Base-by-base conservation (phyloP, 2,888 invertebrate species). In the Cynaeus angustus region DNA sequence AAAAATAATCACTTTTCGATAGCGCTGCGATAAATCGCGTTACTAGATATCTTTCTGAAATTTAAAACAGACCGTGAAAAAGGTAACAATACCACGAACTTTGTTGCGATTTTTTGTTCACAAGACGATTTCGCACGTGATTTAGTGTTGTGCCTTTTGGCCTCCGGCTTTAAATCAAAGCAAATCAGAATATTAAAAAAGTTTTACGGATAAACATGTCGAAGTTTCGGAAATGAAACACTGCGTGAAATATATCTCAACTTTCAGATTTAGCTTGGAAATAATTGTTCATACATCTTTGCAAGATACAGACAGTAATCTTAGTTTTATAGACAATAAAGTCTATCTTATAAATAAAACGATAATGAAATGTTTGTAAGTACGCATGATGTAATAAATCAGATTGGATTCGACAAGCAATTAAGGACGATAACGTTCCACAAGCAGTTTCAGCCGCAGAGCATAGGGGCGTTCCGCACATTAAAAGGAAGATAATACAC, bases 111-210 rank as follows among this genome's bases (percentile, higher is more conserved):
- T 21, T 61, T 61, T 45, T 37, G 21, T 14, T 48, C 41, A 43
- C 55, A 56, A 56, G 56, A 43, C 56, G 45, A 59, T 26, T 56
- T 56, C 48, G 37, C 6, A 9, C 12, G 16, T 70, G 70, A 70
- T 70, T 70, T 70, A 70, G 62, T 3, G 62, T 28, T 26, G 26
- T 66, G 66, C 65, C 66, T 37, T 70, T 71, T 65, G 67, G 68
- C 28, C 37, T 68, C 10, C 13, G 21, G 72, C 66, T 38, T 61
- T 75, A 75, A 75, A 75, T 75, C 75, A 75, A 66, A 38, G 64
- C 68, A 70, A 68, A 74, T 75, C 75, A 70, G 70, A 68, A 74
- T 75, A 75, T 75, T 75, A 70, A 74, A 75, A 75, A 75, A 75
- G 64, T 75, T 75, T 46, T 48, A 41, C 38, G 45, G 56, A 67